Evolutionary conservation across 2,797 vertebrate genomes (phyloP), one percentile per base, ranked within the genome.

Genomic region (Anguilla anguilla): DNA sequence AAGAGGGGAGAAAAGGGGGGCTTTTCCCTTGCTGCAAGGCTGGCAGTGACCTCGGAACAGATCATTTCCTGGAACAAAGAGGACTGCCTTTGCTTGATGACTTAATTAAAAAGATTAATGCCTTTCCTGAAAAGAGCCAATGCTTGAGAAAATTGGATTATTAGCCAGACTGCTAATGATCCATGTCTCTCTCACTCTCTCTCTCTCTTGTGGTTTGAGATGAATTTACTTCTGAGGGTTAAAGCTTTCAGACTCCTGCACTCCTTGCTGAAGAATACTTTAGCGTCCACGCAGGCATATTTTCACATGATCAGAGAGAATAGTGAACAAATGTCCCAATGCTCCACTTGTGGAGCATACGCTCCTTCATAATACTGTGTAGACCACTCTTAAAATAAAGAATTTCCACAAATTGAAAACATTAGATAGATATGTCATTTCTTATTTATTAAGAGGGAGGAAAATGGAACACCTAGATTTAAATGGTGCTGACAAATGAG

Each of bases 91-190:
- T 57, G 35, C 72, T 81, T 85, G 53, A 82, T 88, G 87, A 67
- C 72, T 88, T 88, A 86, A 85, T 88, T 88, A 85, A 64, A 86
- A 82, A 86, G 87, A 86, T 82, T 67, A 86, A 86, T 88, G 87
- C 84, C 46, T 88, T 39, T 85, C 39, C 57, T 85, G 74, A 82
- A 43, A 86, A 85, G 77, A 61, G 57, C 49, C 84, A 82, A 39
- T 59, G 86, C 55, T 25, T 31, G 79, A 31, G 74, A 83, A 88
- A 59, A 88, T 79, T 85, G 84, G 84, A 88, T 86, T 88, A 85
- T 67, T 74, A 87, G 51, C 74, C 39, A 31, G 17, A 81, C 83
- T 67, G 22, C 72, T 88, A 88, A 83, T 88, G 79, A 86, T 51
- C 84, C 79, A 5, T 46, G 35, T 46, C 74, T 22, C 39, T 39